Base-by-base conservation (phyloP, 2,888 invertebrate species). In the Endotricha flammealis region DNA sequence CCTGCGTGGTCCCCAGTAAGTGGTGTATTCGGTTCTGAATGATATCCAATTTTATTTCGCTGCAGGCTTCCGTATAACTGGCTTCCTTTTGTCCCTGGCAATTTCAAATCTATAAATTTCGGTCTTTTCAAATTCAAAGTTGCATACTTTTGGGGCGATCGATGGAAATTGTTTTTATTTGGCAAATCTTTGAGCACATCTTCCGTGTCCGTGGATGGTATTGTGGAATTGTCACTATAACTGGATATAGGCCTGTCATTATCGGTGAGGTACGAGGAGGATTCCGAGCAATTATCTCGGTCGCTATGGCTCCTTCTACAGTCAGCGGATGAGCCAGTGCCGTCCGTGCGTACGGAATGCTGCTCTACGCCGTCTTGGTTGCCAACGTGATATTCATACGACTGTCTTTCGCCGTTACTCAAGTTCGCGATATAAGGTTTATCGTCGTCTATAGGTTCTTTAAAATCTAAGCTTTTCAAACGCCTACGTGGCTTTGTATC, bases 221-320 rank as follows among this genome's bases (percentile, higher is more conserved):
- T 76, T 28, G 86, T 86, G 29, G 86, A 86, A 64, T 85, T 86
- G 49, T 86, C 86, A 55, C 85, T 85, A 44, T 86, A 86, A 51
- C 85, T 85, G 9, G 86, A 86, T 68, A 86, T 85, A 48, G 86
- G 86, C 44, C 86, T 67, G 50, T 86, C 86, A 56, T 82, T 86
- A 61, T 86, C 86, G 36, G 86, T 86, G 46, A 85, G 63, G 54
- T 85, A 85, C 49, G 85, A 85, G 37, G 86, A 86, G 28, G 86
- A 77, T 67, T 86, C 86, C 37, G 86, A 86, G 62, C 85, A 85
- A 73, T 86, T 85, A 78, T 86, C 86, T 56, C 83, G 74, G 66
- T 85, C 85, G 56, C 76, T 79, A 48, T 80, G 78, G 50, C 78
- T 80, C 67, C 82, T 78, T 74, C 85, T 80, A 56, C 62, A 82